Percentiles rank a stretch among this genome's conserved stretches.
These are phyloP conservation scores for Conus betulinus DNA, from an alignment of 1,140 invertebrate species.

Conservation along the genomic window DNA sequence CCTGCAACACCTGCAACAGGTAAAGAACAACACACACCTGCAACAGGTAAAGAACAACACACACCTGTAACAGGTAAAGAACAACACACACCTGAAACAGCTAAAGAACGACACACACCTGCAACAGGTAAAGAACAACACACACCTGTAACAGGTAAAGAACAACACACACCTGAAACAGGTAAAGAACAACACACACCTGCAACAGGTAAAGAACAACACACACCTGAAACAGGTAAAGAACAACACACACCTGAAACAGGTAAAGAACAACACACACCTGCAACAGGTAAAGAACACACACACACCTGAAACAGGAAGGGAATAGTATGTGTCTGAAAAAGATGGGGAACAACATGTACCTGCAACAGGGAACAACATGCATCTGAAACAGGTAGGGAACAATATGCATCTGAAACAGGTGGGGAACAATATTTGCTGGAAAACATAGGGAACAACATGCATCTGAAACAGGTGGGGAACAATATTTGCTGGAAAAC, in stretches of 20 bases:
- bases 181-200: no score
- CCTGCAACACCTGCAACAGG: neutral
- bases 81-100: conserved; percentile 79
- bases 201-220: neutral
- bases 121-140: conserved; percentile 62
- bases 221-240: neutral
- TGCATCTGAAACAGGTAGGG: no score
- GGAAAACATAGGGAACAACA: no score
- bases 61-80: conserved; percentile 49
- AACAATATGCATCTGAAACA: no score
- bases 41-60: neutral
- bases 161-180: no score
- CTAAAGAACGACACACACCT: conserved; percentile 77
- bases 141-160: conserved; percentile 4
- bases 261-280: conserved; percentile 16
- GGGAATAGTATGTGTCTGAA: no score
- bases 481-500: no score
- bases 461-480: no score
- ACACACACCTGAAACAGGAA: conserved; percentile 17
- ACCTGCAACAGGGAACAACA: no score
- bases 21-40: conserved; percentile 49
- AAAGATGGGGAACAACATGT: no score
- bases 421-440: no score
- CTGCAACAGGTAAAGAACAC: neutral
- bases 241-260: neutral